A percentile compares a stretch with the other conserved stretches of the same genome.
phyloP scores from a whole-genome alignment of 2,797 vertebrate genomes.

The Pseudochirops corinnae region DNA sequence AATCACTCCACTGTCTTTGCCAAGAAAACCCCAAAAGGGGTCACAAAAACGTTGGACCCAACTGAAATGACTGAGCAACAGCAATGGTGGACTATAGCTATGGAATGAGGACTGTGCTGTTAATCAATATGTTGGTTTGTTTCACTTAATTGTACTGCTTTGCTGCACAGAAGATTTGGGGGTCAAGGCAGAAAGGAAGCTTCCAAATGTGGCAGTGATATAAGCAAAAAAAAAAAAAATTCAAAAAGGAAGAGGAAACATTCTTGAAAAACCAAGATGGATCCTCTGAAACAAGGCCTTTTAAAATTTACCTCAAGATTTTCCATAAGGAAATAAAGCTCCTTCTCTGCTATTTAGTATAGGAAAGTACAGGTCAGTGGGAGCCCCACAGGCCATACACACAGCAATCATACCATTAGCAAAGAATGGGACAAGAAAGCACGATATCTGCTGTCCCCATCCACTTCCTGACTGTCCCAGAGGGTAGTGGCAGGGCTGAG shows the following conservation, averaged over 20 bases:
- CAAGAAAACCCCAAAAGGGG: background rate
- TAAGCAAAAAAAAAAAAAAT: background rate
- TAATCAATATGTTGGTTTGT: background rate
- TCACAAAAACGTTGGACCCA: background rate
- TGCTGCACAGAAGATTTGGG: background rate
- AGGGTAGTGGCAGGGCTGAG: conserved; percentile 34
- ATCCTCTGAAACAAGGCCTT: background rate
- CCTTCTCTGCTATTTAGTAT: background rate
- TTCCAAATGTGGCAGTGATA: background rate
- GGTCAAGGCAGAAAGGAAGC: background rate
- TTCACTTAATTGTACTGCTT: background rate
- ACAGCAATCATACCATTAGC: background rate
- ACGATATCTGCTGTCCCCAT: background rate
- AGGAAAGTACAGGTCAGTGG: background rate
- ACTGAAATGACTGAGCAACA: background rate
- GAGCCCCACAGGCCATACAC: background rate
- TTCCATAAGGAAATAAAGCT: background rate
- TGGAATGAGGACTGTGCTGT: background rate
- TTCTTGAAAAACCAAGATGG: background rate
- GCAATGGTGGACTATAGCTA: background rate
- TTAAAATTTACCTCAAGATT: background rate
- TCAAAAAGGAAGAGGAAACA: background rate
- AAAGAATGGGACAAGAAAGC: background rate
- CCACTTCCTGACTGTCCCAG: background rate
- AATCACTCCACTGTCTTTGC: background rate